Base-by-base conservation (phyloP, 2,113 vertebrate genomes). In the Myrmophylax atrothorax region DNA sequence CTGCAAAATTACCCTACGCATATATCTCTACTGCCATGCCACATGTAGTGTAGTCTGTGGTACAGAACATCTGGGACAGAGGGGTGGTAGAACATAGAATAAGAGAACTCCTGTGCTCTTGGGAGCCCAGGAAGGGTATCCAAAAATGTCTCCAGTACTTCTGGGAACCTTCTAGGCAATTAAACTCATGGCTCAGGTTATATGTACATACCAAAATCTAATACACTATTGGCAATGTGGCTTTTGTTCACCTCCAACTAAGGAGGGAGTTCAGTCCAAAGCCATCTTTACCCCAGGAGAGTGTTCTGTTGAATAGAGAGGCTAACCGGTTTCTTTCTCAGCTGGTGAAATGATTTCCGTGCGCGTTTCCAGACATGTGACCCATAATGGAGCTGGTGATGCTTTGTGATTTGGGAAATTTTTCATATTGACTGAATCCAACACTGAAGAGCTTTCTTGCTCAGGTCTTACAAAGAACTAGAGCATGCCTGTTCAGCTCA, bases 401-500 rank as follows among this genome's bases (percentile, higher is more conserved):
- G 46, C 56, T 84, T 35, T 69, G 7, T 59, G 40, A n/a, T 84
- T 73, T 76, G 47, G 44, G 53, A 73, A 56, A n/a, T 73, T 69
- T 58, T 60, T 84, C 37, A 18, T 23, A 6, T 10, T 76, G n/a
- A 14, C 46, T n/a, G 24, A 80, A 44, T 62, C n/a, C 19, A 74
- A 25, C 6, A 4, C 46, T 28, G 40, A 66, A 50, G 46, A 66
- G 25, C 1, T 0, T 89, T 87, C 50, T 74, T 84, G 60, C 14
- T 22, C 5, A 62, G 23, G 18, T 79, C 33, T 66, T 31, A 8
- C 1, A 17, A 55, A 58, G 73, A 40, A 26, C 25, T n/a, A 59
- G 50, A 38, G 42, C 0, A 0, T 49, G 9, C 14, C n/a, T 1
- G 0, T 56, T 38, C 58, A 66, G 59, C 59, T 66, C 50, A 56